These are phyloP conservation scores for Drosophila pseudoananassae DNA, from an alignment of 1,140 invertebrate species.

Conservation along the genomic window DNA sequence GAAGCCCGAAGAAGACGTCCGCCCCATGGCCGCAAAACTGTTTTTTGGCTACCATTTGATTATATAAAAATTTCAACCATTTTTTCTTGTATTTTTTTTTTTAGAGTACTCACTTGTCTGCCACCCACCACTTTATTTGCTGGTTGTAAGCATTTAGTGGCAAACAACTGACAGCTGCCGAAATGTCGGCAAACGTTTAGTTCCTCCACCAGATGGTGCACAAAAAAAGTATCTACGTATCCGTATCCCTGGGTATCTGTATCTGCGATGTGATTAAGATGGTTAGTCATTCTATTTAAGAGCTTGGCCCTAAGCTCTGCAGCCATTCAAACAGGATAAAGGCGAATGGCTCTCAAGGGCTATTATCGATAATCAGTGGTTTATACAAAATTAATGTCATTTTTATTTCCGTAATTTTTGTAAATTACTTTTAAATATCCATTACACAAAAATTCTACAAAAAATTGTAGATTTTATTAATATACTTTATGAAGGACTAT, in stretches of 20 bases:
- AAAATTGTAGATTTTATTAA: too few species aligned
- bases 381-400: conserved; percentile 15
- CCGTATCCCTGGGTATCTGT: conserved; percentile 8
- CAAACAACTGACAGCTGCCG: conserved; percentile 67
- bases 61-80: conserved; percentile 50
- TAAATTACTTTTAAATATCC: background rate
- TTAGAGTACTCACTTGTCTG: conserved; percentile 8
- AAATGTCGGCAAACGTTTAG: conserved; percentile 57
- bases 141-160: conserved; percentile 63
- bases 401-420: conserved; percentile 11
- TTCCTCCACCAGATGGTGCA: conserved; percentile 6
- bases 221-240: conserved; percentile 16
- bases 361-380: conserved; percentile 11
- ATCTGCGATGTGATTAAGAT: conserved; percentile 66
- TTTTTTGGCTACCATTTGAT: conserved; percentile 45
- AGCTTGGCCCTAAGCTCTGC: conserved; percentile 65
- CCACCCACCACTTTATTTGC: conserved; percentile 57
- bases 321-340: conserved; percentile 34
- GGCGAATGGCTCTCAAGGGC: conserved; percentile 14
- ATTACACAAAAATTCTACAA: too few species aligned
- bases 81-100: background rate
- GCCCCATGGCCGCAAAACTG: conserved; percentile 33
- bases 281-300: conserved; percentile 71
- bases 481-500: too few species aligned
- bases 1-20: conserved; percentile 14